phyloP scores from a whole-genome alignment of 2,113 vertebrate genomes.

The Sander vitreus region DNA sequence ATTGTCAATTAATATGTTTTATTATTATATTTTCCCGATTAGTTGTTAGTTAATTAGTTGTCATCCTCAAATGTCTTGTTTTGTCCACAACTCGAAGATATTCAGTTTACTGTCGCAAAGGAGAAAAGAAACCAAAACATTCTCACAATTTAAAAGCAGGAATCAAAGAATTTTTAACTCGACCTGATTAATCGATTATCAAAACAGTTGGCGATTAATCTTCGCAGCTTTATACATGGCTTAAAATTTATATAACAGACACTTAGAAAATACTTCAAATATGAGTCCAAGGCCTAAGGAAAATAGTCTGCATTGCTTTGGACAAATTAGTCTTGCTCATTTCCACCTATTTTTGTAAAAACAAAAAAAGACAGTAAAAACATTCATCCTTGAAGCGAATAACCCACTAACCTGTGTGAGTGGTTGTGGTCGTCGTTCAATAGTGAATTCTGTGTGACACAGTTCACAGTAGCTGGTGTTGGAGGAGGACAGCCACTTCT shows the following conservation, averaged over 20 bases:
- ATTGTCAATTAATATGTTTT: no score
- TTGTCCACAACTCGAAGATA: no score
- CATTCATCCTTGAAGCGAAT: neutral
- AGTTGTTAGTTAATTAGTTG: no score
- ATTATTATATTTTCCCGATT: no score
- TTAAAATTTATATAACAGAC: neutral
- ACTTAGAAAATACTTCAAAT: neutral
- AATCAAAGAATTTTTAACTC: no score
- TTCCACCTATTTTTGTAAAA: neutral
- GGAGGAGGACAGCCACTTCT: conserved; percentile 98
- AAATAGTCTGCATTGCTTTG: neutral
- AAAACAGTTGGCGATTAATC: no score
- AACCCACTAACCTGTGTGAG: conserved; percentile 91
- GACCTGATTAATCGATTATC: no score
- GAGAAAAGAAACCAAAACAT: no score
- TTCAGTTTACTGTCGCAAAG: no score
- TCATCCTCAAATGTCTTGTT: no score
- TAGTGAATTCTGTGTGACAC: conserved; percentile 97
- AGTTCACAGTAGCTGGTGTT: conserved; percentile 99
- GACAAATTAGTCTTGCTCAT: neutral
- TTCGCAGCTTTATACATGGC: neutral
- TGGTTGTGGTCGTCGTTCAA: conserved; percentile 93
- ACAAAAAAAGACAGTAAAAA: neutral
- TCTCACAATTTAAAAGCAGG: no score
- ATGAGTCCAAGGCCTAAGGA: neutral